A percentile compares a stretch with the other conserved stretches of the same genome.
Conservation (phyloP, 2,797 vertebrate species). For the Microcaecilia unicolor region DNA sequence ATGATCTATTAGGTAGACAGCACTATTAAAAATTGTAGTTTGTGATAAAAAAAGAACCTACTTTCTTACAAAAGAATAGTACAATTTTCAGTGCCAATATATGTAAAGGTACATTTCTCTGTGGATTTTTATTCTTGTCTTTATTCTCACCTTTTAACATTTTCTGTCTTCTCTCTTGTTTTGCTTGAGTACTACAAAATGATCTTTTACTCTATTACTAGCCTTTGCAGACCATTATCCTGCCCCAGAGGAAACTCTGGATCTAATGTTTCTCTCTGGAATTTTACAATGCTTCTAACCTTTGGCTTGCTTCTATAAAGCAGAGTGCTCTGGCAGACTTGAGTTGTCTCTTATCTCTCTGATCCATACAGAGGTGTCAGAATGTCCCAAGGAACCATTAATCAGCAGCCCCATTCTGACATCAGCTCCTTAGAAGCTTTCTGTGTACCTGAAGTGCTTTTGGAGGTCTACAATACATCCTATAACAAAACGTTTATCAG, state of each 20-base stretch:
- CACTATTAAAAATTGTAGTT: not conserved
- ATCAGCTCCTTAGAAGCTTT: constrained; percentile 37
- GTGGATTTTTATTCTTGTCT: not conserved
- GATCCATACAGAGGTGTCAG: constrained; percentile 52
- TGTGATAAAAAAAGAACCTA: constrained; percentile 2
- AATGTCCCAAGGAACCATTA: constrained; percentile 42
- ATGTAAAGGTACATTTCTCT: constrained; percentile 1
- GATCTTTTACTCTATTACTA: constrained; percentile 23
- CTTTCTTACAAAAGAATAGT: accelerated
- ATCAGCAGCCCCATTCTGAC: constrained; percentile 41
- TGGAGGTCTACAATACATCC: no score
- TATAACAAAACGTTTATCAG: no score
- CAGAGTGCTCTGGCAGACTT: constrained; percentile 15
- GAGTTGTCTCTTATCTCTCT: constrained; percentile 40
- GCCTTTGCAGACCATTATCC: constrained; percentile 27
- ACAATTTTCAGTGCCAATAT: not conserved
- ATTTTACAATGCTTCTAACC: constrained; percentile 37
- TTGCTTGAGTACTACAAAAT: constrained; percentile 12
- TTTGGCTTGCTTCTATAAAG: constrained; percentile 35
- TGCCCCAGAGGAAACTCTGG: constrained; percentile 17
- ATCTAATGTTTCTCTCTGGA: constrained; percentile 21
- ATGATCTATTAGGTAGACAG: no score
- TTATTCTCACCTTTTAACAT: constrained; percentile 13
- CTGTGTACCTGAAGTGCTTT: constrained; percentile 19
- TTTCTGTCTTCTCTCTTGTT: constrained; percentile 26